Evolutionary conservation across 35 echinoderm and acorn worm species (phyloP).

Genomic region (Lytechinus pictus): DNA sequence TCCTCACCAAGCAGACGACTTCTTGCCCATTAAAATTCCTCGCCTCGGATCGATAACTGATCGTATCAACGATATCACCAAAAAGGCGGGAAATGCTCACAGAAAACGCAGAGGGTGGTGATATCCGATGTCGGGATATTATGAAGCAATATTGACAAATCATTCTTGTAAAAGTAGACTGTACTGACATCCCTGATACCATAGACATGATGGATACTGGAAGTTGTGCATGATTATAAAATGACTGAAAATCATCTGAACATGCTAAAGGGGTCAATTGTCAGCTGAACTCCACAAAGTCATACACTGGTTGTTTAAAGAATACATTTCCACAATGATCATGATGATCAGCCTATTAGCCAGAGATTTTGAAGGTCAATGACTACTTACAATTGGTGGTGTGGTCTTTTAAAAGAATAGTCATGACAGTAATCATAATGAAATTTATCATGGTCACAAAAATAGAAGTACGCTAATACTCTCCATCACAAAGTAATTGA

Average conservation of each 20-base stretch:
- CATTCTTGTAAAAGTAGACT: not conserved
- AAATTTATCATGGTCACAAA: too few relatives aligned
- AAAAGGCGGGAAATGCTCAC: not conserved
- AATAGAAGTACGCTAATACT: too few relatives aligned
- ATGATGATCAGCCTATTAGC: not conserved
- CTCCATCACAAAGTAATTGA: too few relatives aligned
- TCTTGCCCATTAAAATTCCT: conserved; percentile 33
- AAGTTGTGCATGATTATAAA: not conserved
- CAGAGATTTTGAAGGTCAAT: not conserved
- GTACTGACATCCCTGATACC: not conserved
- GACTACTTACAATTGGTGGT: not conserved
- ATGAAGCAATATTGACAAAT: not conserved
- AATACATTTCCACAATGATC: not conserved
- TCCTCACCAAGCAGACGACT: conserved; percentile 14
- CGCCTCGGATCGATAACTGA: conserved; percentile 44
- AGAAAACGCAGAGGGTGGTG: not conserved
- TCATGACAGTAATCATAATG: too few relatives aligned
- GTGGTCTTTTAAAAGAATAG: too few relatives aligned
- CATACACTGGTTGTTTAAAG: not conserved
- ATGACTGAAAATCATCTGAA: not conserved
- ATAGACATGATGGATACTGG: too few relatives aligned
- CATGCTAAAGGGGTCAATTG: not conserved
- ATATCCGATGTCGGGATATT: not conserved
- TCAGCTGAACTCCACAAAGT: not conserved
- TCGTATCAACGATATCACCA: not conserved